phyloP scores from a whole-genome alignment of 1,140 invertebrate genomes.

The Lineus longissimus region DNA sequence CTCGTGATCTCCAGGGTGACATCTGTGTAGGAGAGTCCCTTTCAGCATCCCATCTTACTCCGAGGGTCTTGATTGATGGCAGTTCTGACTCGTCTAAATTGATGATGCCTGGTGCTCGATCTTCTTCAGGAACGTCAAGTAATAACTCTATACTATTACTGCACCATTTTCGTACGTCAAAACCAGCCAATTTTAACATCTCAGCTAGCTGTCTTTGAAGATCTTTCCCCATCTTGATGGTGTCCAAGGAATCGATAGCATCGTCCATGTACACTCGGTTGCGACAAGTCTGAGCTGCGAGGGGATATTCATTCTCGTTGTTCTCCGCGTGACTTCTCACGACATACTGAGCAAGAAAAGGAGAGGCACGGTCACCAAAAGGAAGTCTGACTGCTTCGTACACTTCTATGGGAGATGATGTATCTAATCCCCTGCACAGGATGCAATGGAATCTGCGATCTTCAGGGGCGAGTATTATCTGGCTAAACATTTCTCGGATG shows the following conservation, averaged over 20 bases:
- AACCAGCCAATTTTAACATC: constrained; percentile 6
- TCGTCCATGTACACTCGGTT: constrained; percentile 25
- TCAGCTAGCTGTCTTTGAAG: constrained; percentile 2
- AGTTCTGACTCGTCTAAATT: constrained; percentile 4
- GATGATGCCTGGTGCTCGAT: neutral
- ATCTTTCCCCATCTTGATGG: constrained; percentile 3
- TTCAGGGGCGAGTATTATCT: too few species aligned
- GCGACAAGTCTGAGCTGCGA: constrained; percentile 5
- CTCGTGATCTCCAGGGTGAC: neutral
- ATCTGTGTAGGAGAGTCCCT: neutral
- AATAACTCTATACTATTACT: constrained; percentile 14
- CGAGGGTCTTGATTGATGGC: neutral
- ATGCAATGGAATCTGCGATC: too few species aligned
- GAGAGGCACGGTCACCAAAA: neutral
- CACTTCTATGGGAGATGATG: too few species aligned
- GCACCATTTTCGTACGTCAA: too few species aligned
- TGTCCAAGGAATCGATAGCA: constrained; percentile 10
- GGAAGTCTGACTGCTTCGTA: neutral
- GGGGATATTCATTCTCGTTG: neutral
- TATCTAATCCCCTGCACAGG: neutral
- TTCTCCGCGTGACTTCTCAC: neutral
- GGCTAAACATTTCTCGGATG: too few species aligned
- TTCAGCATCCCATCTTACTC: neutral
- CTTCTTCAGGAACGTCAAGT: constrained; percentile 6
- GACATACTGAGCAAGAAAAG: neutral